Evolutionary conservation across 2,797 vertebrate species (phyloP).

Genomic region (Zenarchopterus dispar): DNA sequence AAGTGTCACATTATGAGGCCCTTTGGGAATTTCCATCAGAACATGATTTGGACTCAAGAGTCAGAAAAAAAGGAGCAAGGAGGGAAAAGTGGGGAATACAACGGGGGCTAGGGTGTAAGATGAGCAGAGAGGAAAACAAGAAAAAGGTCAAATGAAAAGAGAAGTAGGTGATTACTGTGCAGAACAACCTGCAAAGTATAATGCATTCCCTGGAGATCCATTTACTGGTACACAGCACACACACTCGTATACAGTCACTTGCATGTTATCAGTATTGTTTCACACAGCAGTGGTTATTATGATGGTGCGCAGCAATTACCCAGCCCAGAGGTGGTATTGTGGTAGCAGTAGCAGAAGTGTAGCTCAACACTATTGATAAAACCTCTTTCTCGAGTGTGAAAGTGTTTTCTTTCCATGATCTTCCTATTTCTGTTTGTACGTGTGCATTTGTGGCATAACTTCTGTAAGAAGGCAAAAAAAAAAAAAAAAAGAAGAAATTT

Average conservation of each 20-base stretch:
- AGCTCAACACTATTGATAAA: conserved; percentile 67
- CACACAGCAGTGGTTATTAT: conserved; percentile 54
- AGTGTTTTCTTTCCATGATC: neutral
- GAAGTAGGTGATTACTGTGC: conserved; percentile 10
- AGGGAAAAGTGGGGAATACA: neutral
- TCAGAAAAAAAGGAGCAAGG: neutral
- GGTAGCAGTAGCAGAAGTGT: conserved; percentile 51
- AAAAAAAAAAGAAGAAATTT: conserved; percentile 56
- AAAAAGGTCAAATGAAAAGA: neutral
- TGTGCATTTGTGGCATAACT: conserved; percentile 20
- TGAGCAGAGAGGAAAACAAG: conserved; percentile 17
- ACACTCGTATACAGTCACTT: conserved; percentile 9
- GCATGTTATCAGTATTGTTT: conserved; percentile 69
- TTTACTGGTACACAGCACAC: conserved; percentile 26
- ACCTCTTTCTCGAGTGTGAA: neutral
- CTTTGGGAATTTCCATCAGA: conserved; percentile 7
- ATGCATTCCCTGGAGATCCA: conserved; percentile 46
- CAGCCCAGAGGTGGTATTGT: conserved; percentile 52
- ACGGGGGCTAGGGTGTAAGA: neutral
- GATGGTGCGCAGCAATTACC: conserved; percentile 65
- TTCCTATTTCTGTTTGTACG: conserved; percentile 1
- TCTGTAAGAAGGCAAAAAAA: conserved; percentile 25
- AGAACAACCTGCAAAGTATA: conserved; percentile 45
- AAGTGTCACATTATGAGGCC: conserved; percentile 26
- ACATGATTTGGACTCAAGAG: conserved; percentile 19